Base-by-base conservation (phyloP, 1,140 invertebrate genomes). In the Nixonia krombeini region DNA sequence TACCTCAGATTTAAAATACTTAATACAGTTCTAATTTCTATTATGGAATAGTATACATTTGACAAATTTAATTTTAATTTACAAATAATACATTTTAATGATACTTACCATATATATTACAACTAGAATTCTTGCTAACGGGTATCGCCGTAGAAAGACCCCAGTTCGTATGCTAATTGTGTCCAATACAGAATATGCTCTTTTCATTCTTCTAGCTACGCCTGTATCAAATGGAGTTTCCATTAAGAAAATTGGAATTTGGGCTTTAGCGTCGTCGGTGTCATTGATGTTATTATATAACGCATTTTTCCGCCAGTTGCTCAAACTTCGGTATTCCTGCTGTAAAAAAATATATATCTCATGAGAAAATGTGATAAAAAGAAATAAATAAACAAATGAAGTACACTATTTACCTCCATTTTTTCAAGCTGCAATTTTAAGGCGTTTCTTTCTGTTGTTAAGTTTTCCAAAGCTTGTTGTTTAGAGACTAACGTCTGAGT, bases 401-500 rank as follows among this genome's bases (percentile, higher is more conserved):
- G 16, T 45, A n/a, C 25, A 7, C 25, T 44, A 74, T 77, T 82
- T 65, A 88, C 90, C 84, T 94, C 91, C n/a, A 91, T 80, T 80
- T 93, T 91, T 77, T 95, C 93, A 16, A 94, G 79, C 75, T 94
- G 93, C 13, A 95, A 75, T 33, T 88, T 82, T 15, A 95, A 83
- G 7, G 93, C 93, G 86, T 94, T 94, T 67, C 92, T 89, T 70
- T 95, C 93, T 0, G 91, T 91, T 18, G 91, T 93, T 10, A 94
- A 83, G 16, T 88, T 87, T 80, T 95, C 94, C 17, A 96, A 73
- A 45, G 89, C 86, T 42, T 90, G 90, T 78, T 96, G 94, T 74
- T 95, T 94, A 52, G 91, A 87, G 45, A 95, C 92, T 10, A 95
- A 83, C 38, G 91, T 92, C 75, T 94, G 91, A 0, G 93, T 94